phyloP scores from a whole-genome alignment of 2,797 vertebrate species.

The Etheostoma nigrum region DNA sequence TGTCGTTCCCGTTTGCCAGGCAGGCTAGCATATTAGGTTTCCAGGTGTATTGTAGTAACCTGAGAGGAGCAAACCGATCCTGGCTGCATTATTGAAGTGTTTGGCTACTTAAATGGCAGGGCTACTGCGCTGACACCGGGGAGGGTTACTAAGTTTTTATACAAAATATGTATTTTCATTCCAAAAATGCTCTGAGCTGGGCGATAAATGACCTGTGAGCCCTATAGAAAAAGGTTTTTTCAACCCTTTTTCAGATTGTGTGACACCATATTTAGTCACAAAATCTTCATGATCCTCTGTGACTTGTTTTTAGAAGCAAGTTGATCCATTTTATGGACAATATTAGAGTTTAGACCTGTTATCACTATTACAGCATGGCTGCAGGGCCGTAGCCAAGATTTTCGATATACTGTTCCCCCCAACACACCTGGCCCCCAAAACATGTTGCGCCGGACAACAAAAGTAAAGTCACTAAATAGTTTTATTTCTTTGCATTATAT shows the following conservation, averaged over 20 bases:
- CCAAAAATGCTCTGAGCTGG: background rate
- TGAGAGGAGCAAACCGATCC: slow-evolving; percentile 61
- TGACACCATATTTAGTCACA: background rate
- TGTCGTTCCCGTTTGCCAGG: background rate
- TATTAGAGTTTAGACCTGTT: background rate
- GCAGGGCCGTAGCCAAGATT: background rate
- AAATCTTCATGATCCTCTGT: background rate
- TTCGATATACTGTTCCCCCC: too few relatives aligned
- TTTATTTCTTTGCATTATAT: too few relatives aligned
- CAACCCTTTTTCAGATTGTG: background rate
- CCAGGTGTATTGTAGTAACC: slow-evolving; percentile 49
- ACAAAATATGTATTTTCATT: background rate
- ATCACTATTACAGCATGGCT: background rate
- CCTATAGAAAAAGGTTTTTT: background rate
- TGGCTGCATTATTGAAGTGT: slow-evolving; percentile 75
- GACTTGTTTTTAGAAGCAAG: background rate
- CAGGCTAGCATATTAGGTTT: background rate
- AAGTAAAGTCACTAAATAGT: too few relatives aligned
- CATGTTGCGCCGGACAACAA: too few relatives aligned
- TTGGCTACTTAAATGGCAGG: slow-evolving; percentile 57
- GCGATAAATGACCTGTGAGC: background rate
- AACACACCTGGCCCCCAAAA: too few relatives aligned
- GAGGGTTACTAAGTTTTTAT: background rate
- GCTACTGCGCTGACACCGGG: slow-evolving; percentile 18
- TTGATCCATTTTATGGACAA: background rate